Evolutionary conservation across 2,797 vertebrate species (phyloP), one percentile per base, ranked within the genome.

Genomic region (Prunella strophiata): DNA sequence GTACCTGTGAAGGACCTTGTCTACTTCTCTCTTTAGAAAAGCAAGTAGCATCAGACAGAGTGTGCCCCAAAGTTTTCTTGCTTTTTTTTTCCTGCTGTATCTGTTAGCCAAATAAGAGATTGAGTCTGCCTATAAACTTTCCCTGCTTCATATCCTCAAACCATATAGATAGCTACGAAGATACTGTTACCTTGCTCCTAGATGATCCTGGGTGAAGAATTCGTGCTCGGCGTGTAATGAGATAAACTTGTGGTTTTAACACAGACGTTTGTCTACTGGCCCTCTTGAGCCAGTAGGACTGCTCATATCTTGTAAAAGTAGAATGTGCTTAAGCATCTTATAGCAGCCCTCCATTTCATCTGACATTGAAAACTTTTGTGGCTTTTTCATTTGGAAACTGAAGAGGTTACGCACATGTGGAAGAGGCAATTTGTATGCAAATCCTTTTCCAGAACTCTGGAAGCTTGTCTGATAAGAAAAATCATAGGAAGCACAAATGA

Each of bases 401-500:
- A 26, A 34, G 29, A 66, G 11, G 26, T 13, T 45, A 20, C 0
- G 0, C 11, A 15, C 32, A 30, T 34, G 20, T 52, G 55, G 52
- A 71, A 80, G 26, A 66, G 22, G 52, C 10, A 26, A 61, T 92
- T 71, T 12, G 9, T 80, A 10, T 76, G 48, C 45, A 93, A 89
- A 81, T 51, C 22, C 32, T 73, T 45, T 84, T 91, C 36, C 42
- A 80, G 55, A 93, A 29, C 29, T 84, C 85, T 95, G 89, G 66
- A 97, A 95, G 58, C 16, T 92, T 94, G 77, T 88, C 63, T 91
- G 75, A 62, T 86, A 94, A 55, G 20, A 86, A 92, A 92, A 95
- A 72, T 42, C 61, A 47, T 87, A 94, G 94, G 96, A 97, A 96
- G 57, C 42, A 80, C 48, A 92, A 96, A 93, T 88, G 86, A 97